Conservation (phyloP, 2,888 invertebrate species). For the Tuta absoluta region DNA sequence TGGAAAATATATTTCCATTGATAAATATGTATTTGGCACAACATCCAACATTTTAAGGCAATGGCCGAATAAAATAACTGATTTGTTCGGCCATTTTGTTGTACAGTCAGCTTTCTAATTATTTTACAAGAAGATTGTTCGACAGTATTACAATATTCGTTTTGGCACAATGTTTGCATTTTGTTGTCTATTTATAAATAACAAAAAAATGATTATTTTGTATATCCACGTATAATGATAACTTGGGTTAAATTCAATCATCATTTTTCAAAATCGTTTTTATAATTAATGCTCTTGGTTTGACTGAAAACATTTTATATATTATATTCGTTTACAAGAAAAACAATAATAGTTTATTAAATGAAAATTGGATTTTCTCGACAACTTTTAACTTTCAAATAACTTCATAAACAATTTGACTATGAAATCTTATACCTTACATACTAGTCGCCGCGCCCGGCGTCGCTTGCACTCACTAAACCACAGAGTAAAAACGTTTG, state of each 20-base stretch:
- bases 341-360: not conserved
- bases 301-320: no score
- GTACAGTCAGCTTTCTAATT: conserved; percentile 1
- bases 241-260: no score
- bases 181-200: not conserved
- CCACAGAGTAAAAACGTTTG: not conserved
- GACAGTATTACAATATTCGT: not conserved
- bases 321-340: no score
- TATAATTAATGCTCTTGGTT: no score
- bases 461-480: conserved; percentile 16
- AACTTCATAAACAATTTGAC: not conserved
- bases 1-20: not conserved
- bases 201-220: not conserved
- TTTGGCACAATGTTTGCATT: not conserved
- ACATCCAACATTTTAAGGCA: conserved; percentile 7
- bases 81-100: conserved; percentile 13
- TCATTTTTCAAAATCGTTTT: no score
- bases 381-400: not conserved
- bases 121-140: not conserved
- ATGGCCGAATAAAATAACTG: not conserved
- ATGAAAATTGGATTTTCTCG: not conserved
- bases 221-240: no score
- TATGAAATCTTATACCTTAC: conserved; percentile 1
- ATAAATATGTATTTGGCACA: conserved; percentile 4
- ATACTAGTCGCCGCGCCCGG: conserved; percentile 25